Evolutionary conservation across 2,888 invertebrate species (phyloP).

Genomic region (Scaptomyza tumidula): DNA sequence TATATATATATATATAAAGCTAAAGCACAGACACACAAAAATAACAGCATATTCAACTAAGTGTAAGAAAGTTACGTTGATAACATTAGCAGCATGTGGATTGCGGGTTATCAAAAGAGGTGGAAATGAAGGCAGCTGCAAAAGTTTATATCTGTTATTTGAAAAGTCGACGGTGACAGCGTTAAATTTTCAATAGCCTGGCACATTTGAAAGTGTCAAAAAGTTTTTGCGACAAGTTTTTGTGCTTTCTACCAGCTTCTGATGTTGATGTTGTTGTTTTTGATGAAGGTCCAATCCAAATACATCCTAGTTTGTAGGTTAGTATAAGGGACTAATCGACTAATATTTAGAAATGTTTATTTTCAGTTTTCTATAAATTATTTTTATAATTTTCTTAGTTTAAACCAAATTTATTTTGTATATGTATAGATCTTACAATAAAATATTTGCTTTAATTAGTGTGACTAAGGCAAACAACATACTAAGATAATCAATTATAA

Average conservation of each 20-base stretch:
- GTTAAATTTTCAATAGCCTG: slow-evolving; percentile 72
- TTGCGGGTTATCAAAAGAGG: slow-evolving; percentile 2
- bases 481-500: background rate
- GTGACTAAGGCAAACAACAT: too few species aligned
- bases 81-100: slow-evolving; percentile 13
- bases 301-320: background rate
- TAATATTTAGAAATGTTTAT: background rate
- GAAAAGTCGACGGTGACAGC: slow-evolving; percentile 58
- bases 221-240: slow-evolving; percentile 60
- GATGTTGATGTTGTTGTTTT: slow-evolving; percentile 12
- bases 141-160: slow-evolving; percentile 52
- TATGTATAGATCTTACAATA: too few species aligned
- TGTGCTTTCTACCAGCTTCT: slow-evolving; percentile 25
- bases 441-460: too few species aligned
- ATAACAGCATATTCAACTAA: slow-evolving; percentile 2
- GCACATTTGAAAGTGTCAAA: slow-evolving; percentile 76
- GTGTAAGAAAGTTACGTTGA: slow-evolving; percentile 22
- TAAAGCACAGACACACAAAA: background rate
- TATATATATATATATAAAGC: background rate
- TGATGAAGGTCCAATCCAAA: slow-evolving; percentile 18
- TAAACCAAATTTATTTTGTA: too few species aligned
- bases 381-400: too few species aligned
- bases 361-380: too few species aligned
- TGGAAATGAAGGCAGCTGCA: slow-evolving; percentile 18
- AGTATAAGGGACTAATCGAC: background rate